Evolutionary conservation across 2,888 invertebrate genomes (phyloP).

Genomic region (Cylindroiulus punctatus): DNA sequence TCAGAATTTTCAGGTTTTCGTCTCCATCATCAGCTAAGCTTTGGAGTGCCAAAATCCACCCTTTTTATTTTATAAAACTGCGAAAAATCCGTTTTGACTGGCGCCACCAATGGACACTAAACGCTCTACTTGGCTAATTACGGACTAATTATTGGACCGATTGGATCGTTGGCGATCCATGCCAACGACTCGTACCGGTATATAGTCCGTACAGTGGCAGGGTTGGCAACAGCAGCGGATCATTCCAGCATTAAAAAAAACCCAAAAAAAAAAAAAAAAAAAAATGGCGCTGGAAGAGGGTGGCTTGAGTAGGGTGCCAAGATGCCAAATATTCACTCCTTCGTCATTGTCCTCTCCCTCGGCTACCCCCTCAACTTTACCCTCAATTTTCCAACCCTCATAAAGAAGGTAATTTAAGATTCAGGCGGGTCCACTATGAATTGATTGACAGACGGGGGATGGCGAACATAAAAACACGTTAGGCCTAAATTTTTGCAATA

Average conservation of each 20-base stretch:
- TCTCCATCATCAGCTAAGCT: no score
- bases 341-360: conserved; percentile 41
- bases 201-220: not conserved
- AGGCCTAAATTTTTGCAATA: no score
- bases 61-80: not conserved
- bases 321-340: conserved; percentile 40
- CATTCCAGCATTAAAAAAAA: not conserved
- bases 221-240: not conserved
- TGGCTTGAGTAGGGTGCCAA: conserved; percentile 22
- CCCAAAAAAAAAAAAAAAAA: not conserved
- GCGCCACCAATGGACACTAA: not conserved
- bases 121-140: conserved; percentile 18
- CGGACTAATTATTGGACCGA: not conserved
- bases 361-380: conserved; percentile 38
- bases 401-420: conserved; percentile 47
- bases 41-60: not conserved
- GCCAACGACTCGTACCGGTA: not conserved
- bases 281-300: conserved; percentile 11
- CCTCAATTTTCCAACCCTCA: conserved; percentile 47
- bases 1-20: not conserved
- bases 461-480: not conserved
- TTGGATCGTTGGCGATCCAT: not conserved
- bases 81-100: not conserved
- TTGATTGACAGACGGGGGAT: conserved; percentile 19
- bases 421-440: conserved; percentile 38